phyloP scores from a whole-genome alignment of 1,140 invertebrate genomes.

The Drosophila bocqueti region DNA sequence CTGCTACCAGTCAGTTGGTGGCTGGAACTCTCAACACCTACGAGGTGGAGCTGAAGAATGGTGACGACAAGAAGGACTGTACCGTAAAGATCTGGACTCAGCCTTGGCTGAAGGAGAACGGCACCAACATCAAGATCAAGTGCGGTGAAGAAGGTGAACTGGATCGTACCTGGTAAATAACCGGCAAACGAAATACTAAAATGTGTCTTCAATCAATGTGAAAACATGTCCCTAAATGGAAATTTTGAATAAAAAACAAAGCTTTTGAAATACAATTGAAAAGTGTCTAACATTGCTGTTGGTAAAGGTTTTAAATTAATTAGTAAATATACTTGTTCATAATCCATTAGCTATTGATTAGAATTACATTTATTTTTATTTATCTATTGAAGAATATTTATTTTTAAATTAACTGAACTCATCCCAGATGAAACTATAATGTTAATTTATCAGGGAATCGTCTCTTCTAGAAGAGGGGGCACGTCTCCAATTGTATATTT shows the following conservation, averaged over 20 bases:
- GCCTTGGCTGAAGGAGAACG: constrained; percentile 51
- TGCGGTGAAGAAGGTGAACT: constrained; percentile 51
- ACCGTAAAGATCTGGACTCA: constrained; percentile 56
- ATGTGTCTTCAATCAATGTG: background rate
- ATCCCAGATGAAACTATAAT: background rate
- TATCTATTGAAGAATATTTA: background rate
- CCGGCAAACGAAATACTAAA: background rate
- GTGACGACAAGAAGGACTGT: constrained; percentile 44
- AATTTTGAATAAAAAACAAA: background rate
- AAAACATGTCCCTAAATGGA: background rate
- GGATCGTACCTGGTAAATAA: constrained; percentile 45
- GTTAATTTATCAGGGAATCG: background rate
- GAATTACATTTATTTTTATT: no score
- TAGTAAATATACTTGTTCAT: background rate
- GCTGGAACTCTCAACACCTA: constrained; percentile 51
- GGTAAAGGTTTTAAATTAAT: background rate
- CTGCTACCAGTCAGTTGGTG: constrained; percentile 57
- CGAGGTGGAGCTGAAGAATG: constrained; percentile 60
- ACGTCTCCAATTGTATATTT: background rate
- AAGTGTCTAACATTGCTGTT: background rate
- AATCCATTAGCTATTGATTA: background rate
- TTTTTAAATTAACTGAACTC: background rate
- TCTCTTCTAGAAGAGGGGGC: background rate
- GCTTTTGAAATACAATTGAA: background rate
- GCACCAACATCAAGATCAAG: constrained; percentile 61